phyloP scores from a whole-genome alignment of 2,888 invertebrate species.

The Atherix ibis region DNA sequence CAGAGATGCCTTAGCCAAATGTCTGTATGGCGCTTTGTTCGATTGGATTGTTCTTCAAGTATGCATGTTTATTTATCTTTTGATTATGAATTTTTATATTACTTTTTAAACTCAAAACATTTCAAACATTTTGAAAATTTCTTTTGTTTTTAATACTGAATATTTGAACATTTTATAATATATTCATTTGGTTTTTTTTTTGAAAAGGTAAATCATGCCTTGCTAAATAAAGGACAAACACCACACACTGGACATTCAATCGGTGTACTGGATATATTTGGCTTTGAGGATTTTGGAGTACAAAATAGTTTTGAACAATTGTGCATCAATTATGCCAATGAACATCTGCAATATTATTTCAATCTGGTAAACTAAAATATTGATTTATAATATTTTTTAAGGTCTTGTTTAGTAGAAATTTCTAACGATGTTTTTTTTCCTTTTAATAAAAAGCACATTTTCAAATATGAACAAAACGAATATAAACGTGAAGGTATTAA shows the following conservation, averaged over 20 bases:
- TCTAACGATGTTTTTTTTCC: not conserved
- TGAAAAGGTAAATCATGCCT: constrained; percentile 64
- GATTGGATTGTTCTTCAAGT: constrained; percentile 97
- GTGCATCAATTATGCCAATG: constrained; percentile 95
- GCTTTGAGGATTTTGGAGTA: constrained; percentile 87
- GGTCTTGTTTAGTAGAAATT: not conserved
- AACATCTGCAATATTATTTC: constrained; percentile 93
- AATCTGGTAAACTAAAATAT: constrained; percentile 36
- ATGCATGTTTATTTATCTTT: constrained; percentile 3
- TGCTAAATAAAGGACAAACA: constrained; percentile 80
- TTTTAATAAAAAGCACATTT: constrained; percentile 60
- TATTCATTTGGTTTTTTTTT: constrained; percentile 3
- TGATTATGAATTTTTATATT: no score
- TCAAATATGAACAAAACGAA: constrained; percentile 94
- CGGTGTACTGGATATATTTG: constrained; percentile 89
- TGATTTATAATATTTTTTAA: constrained; percentile 2
- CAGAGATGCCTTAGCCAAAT: constrained; percentile 92
- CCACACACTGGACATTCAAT: constrained; percentile 90
- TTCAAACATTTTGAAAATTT: no score
- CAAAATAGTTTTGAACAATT: constrained; percentile 90
- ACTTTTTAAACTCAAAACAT: no score
- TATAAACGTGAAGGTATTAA: constrained; percentile 83
- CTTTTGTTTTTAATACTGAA: constrained; percentile 2
- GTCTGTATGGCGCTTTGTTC: constrained; percentile 88
- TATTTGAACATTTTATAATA: constrained; percentile 1